These are phyloP conservation scores for Allophyes oxyacanthae DNA, from an alignment of 2,888 invertebrate species.

Conservation along the genomic window DNA sequence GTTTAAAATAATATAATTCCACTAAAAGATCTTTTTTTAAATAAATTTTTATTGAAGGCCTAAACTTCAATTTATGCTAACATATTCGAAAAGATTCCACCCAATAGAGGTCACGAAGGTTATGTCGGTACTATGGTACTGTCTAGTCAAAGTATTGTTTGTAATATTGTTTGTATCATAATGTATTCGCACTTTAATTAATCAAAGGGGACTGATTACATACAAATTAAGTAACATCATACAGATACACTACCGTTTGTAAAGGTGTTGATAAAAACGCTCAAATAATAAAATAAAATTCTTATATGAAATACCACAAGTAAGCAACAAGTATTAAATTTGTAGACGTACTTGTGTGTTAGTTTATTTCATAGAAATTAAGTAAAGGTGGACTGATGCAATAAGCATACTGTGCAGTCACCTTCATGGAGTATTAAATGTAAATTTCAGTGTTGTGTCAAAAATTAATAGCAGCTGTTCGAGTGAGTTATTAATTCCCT, in stretches of 20 bases:
- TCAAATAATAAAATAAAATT: slow-evolving; percentile 41
- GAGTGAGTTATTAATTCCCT: slow-evolving; percentile 47
- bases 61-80: slow-evolving; percentile 69
- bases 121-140: slow-evolving; percentile 84
- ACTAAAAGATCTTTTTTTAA: slow-evolving; percentile 70
- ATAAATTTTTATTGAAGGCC: slow-evolving; percentile 69
- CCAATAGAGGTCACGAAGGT: slow-evolving; percentile 75
- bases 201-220: slow-evolving; percentile 69
- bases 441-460: slow-evolving; percentile 53
- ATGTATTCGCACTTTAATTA: slow-evolving; percentile 74
- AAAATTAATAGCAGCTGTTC: slow-evolving; percentile 49
- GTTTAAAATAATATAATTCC: slow-evolving; percentile 47
- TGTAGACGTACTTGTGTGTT: slow-evolving; percentile 53
- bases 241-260: slow-evolving; percentile 43
- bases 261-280: slow-evolving; percentile 43
- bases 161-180: slow-evolving; percentile 84
- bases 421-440: slow-evolving; percentile 41
- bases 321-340: slow-evolving; percentile 53
- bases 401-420: slow-evolving; percentile 18
- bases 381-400: slow-evolving; percentile 24
- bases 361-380: slow-evolving; percentile 44
- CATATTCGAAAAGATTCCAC: slow-evolving; percentile 73
- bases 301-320: slow-evolving; percentile 35
- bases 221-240: slow-evolving; percentile 48
- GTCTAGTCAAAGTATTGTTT: slow-evolving; percentile 88